Conservation (phyloP, 2,113 vertebrate genomes). For the Thalassarche chlororhynchos region DNA sequence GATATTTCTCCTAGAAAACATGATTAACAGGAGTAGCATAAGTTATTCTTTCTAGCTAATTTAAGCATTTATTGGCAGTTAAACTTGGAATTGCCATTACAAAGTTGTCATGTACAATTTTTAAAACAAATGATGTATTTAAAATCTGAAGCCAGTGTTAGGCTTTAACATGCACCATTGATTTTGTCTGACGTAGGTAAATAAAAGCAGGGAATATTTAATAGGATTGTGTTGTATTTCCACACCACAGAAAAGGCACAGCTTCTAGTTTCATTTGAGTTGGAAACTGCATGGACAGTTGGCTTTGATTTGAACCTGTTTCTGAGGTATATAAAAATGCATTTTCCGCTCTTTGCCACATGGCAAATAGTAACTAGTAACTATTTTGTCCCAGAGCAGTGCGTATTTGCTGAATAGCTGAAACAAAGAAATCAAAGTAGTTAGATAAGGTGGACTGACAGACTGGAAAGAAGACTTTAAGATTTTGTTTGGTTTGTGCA, state of each 20-base stretch:
- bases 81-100: background rate
- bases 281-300: constrained; percentile 15
- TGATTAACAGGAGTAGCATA: background rate
- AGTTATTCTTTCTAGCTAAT: background rate
- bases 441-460: background rate
- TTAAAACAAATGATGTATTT: background rate
- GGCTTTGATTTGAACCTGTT: constrained; percentile 16
- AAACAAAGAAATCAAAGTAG: constrained; percentile 41
- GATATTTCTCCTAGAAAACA: background rate
- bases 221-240: background rate
- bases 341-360: constrained; percentile 28
- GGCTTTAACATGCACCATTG: background rate
- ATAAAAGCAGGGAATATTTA: background rate
- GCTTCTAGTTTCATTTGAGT: constrained; percentile 37
- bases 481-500: background rate
- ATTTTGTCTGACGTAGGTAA: constrained; percentile 3
- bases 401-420: background rate
- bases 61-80: background rate
- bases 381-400: constrained; percentile 25
- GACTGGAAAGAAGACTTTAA: constrained; percentile 3
- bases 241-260: background rate
- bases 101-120: background rate
- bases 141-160: background rate
- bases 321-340: constrained; percentile 14
- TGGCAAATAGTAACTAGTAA: constrained; percentile 42